phyloP scores from a whole-genome alignment of 2,888 invertebrate genomes.

The Clanis bilineata region DNA sequence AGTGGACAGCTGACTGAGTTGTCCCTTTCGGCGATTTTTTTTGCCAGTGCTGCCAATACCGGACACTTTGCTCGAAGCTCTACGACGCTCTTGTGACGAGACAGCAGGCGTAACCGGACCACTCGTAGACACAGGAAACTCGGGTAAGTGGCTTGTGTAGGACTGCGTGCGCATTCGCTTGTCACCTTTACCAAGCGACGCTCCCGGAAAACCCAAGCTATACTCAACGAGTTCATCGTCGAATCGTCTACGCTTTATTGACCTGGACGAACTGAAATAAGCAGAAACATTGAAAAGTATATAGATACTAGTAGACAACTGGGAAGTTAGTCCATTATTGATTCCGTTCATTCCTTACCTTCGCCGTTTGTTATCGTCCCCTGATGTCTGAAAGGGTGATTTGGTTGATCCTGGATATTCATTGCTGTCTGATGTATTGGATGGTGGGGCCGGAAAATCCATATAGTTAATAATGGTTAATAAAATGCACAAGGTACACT shows the following conservation, averaged over 20 bases:
- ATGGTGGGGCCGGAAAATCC: conserved; percentile 72
- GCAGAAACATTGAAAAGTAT: neutral
- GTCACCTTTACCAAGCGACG: conserved; percentile 71
- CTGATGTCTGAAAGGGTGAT: conserved; percentile 58
- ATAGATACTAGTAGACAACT: neutral
- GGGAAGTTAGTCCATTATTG: neutral
- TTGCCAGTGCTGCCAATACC: conserved; percentile 63
- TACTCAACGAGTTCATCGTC: conserved; percentile 98
- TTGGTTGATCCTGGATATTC: conserved; percentile 62
- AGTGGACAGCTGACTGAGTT: conserved; percentile 86
- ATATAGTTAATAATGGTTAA: conserved; percentile 25
- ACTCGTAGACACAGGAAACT: conserved; percentile 53
- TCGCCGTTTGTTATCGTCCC: conserved; percentile 74
- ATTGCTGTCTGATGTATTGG: conserved; percentile 68
- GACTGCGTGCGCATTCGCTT: conserved; percentile 76
- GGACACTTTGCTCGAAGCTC: conserved; percentile 67
- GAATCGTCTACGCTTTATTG: conserved; percentile 97
- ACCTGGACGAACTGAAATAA: conserved; percentile 91
- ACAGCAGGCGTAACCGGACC: conserved; percentile 48
- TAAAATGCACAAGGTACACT: neutral
- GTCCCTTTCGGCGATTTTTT: conserved; percentile 83
- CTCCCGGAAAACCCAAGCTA: conserved; percentile 86
- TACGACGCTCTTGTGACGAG: conserved; percentile 54
- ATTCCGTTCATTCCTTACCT: conserved; percentile 49
- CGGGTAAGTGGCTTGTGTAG: conserved; percentile 78